phyloP scores from a whole-genome alignment of 2,888 invertebrate genomes.

The Leptarthrus brevirostris region DNA sequence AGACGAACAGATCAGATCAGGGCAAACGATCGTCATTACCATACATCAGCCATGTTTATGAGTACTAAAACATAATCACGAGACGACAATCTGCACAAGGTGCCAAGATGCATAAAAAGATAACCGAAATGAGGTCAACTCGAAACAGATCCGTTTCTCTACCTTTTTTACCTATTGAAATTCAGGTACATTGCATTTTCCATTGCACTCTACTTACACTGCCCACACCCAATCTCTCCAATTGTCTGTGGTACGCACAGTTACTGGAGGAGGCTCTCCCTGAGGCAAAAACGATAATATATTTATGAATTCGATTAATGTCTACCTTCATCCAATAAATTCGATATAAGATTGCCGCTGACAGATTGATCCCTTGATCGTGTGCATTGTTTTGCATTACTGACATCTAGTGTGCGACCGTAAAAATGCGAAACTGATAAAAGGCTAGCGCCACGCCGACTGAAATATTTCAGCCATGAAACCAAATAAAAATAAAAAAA shows the following conservation, averaged over 20 bases:
- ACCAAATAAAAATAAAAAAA: too few species aligned
- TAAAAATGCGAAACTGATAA: not conserved
- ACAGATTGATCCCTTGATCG: constrained; percentile 20
- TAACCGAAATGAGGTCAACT: constrained; percentile 26
- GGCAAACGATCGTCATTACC: not conserved
- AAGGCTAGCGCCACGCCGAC: constrained; percentile 1
- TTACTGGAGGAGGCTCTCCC: not conserved
- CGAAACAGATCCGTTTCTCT: constrained; percentile 34
- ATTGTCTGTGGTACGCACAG: not conserved
- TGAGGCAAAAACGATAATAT: not conserved
- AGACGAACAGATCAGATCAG: constrained; percentile 13
- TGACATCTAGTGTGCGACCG: not conserved
- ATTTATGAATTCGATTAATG: constrained; percentile 25
- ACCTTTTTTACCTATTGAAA: constrained; percentile 14
- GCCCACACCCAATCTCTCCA: not conserved
- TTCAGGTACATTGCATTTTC: constrained; percentile 1
- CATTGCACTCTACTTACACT: not conserved
- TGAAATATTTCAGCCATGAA: not conserved
- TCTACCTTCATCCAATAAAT: constrained; percentile 17
- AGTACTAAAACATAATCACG: constrained; percentile 5
- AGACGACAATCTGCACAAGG: constrained; percentile 16
- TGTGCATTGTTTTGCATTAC: constrained; percentile 16
- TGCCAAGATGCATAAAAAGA: constrained; percentile 23
- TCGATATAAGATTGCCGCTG: not conserved
- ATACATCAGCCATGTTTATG: constrained; percentile 1